phyloP scores from a whole-genome alignment of 2,797 vertebrate species.

The Xiphophorus birchmanni region DNA sequence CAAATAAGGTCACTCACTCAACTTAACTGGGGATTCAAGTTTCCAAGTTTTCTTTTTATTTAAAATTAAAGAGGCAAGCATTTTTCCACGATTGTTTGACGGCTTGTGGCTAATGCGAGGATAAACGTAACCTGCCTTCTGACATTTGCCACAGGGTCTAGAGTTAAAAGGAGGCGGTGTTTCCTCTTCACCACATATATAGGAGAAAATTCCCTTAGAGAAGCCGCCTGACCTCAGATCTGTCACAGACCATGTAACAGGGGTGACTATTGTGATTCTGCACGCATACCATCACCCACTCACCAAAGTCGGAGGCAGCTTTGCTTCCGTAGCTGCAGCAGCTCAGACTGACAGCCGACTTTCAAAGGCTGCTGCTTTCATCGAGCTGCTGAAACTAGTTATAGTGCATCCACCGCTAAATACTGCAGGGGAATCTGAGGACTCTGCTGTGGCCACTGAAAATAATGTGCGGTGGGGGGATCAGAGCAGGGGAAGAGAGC shows the following conservation, averaged over 20 bases:
- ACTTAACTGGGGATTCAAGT: conserved; percentile 27
- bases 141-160: conserved; percentile 43
- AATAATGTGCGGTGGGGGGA: conserved; percentile 68
- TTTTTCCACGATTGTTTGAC: conserved; percentile 25
- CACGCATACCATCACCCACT: conserved; percentile 71
- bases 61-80: conserved; percentile 8
- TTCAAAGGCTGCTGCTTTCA: conserved; percentile 69
- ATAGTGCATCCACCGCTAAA: conserved; percentile 61
- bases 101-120: conserved; percentile 17
- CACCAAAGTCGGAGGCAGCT: conserved; percentile 48
- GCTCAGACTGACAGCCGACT: conserved; percentile 53
- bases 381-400: conserved; percentile 66
- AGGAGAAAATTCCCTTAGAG: conserved; percentile 34
- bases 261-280: conserved; percentile 77
- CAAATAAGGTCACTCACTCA: conserved; percentile 45
- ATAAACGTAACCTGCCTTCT: conserved; percentile 40
- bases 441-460: conserved; percentile 63
- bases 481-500: conserved; percentile 37
- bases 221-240: conserved; percentile 61
- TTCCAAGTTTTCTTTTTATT: conserved; percentile 1
- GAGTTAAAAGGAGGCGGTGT: conserved; percentile 38
- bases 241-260: conserved; percentile 65
- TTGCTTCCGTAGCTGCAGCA: conserved; percentile 35
- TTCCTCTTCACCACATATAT: conserved; percentile 45
- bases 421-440: conserved; percentile 69